phyloP scores from a whole-genome alignment of 1,140 invertebrate species.

The Caenorhabditis briggsae region DNA sequence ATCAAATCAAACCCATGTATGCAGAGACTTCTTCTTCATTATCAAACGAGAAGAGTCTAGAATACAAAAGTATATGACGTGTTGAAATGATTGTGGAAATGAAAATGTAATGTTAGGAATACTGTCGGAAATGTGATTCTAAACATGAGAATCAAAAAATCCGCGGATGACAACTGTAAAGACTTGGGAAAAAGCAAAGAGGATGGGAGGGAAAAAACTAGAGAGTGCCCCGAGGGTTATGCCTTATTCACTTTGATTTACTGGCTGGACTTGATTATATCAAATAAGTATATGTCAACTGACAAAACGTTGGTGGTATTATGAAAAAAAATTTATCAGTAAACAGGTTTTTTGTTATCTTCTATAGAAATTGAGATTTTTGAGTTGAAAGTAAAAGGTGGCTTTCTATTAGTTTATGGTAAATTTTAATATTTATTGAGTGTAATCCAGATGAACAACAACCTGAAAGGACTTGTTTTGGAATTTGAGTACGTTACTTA shows the following conservation, averaged over 20 bases:
- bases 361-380: too few relatives aligned
- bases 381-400: too few relatives aligned
- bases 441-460: not conserved
- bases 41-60: not conserved
- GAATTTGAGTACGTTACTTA: too few relatives aligned
- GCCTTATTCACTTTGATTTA: constrained; percentile 17
- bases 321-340: too few relatives aligned
- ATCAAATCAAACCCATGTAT: constrained; percentile 19
- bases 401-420: too few relatives aligned
- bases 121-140: constrained; percentile 53
- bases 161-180: not conserved
- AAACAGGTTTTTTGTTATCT: too few relatives aligned
- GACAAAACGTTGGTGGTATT: too few relatives aligned
- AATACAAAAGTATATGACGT: constrained; percentile 50
- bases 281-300: too few relatives aligned
- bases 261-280: not conserved
- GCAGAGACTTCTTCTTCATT: constrained; percentile 12
- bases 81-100: not conserved
- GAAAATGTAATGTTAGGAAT: constrained; percentile 4
- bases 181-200: not conserved
- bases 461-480: not conserved
- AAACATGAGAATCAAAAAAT: not conserved
- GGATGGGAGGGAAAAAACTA: not conserved
- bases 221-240: constrained; percentile 33
- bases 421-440: too few relatives aligned